Conservation (phyloP, 2,888 invertebrate genomes). For the Invenusta paracnida region DNA sequence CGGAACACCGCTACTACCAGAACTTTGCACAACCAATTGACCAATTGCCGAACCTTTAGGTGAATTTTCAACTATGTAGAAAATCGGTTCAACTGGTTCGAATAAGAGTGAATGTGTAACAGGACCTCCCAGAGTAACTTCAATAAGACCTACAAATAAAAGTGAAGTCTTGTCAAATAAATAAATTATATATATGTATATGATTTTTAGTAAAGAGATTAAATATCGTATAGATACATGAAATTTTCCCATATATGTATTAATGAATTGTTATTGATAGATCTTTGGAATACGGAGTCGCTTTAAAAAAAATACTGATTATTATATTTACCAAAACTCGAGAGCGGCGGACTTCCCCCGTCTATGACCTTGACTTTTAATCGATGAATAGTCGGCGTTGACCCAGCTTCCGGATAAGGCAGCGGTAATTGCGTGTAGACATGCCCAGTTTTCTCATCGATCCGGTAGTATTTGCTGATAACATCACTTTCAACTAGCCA, state of each 20-base stretch:
- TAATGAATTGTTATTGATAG: no score
- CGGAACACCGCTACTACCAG: neutral
- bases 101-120: neutral
- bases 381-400: neutral
- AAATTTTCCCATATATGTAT: no score
- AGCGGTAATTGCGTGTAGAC: neutral
- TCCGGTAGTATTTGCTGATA: neutral
- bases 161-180: no score
- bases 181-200: no score
- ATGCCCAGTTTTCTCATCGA: neutral
- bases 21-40: neutral
- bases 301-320: no score
- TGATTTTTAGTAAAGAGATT: no score
- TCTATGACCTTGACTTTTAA: neutral
- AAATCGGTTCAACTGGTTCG: neutral
- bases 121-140: neutral
- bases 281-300: no score
- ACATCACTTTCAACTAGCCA: neutral
- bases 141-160: neutral
- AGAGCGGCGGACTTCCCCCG: neutral
- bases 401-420: neutral
- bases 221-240: no score
- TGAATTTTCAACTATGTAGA: neutral
- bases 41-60: neutral
- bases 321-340: constrained; percentile 8